Evolutionary conservation across 1,140 invertebrate species (phyloP), one percentile per base, ranked within the genome.

Genomic region (Aporrectodea caliginosa): DNA sequence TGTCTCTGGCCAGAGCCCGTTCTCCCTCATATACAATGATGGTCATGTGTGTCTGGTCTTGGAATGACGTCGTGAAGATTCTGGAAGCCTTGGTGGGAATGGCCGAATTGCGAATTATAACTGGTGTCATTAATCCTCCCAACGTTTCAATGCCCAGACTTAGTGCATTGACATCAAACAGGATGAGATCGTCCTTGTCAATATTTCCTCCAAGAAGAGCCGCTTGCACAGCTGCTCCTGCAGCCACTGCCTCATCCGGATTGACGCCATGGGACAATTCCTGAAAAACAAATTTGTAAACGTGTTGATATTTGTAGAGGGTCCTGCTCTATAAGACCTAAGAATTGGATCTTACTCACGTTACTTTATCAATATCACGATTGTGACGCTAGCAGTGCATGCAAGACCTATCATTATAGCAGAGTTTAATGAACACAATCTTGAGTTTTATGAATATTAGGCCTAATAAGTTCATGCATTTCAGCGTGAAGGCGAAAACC

Each of bases 11-110:
- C 97, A 99, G 98, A 34, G 97, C 95, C 86, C 98, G 93, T 90
- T 99, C 98, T 85, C 98, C 96, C 90, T 98, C 96, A 87, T 93
- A 97, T 0, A 98, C 95, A 89, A 98, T 96, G 87, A 99, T 99
- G 69, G 97, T 98, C 6, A 99, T 98, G 30, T 96, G 98, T 89
- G 98, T 95, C 87, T 99, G 98, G 87, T 99, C 99, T 86, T 99
- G 98, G 27, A 95, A 95, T 70, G 97, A 97, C 14, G 98, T 99
- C 0, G 96, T 98, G 92, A 99, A 99, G 84, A 99, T 97, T 87
- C 99, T 97, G 2, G 96, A 97, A 87, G 99, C 99, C 90, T 99
- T 99, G n/a, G 97, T 99, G 27, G 98, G 98, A 84, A 99, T 99
- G 68, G 98, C 97, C 71, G 97, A 98, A 90, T 99, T 99, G 85